Conservation (phyloP, 2,888 invertebrate species). For the Callyntrura sp. region DNA sequence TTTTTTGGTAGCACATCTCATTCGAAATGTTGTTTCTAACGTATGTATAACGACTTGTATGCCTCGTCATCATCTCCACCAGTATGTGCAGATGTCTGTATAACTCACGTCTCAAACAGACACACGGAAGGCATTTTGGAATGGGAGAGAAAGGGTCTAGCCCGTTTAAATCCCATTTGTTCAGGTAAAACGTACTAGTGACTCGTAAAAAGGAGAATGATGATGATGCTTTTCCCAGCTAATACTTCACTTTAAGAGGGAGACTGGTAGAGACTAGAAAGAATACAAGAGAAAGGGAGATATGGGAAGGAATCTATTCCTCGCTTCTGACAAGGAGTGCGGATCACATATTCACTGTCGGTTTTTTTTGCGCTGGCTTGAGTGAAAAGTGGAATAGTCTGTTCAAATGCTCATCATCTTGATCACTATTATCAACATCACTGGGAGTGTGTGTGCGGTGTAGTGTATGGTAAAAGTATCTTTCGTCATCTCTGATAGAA, state of each 20-base stretch:
- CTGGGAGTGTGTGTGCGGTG: no score
- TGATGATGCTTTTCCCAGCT: constrained; percentile 17
- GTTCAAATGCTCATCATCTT: constrained; percentile 12
- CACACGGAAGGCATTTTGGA: not conserved
- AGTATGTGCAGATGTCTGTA: not conserved
- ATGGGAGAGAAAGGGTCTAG: not conserved
- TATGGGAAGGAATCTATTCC: not conserved
- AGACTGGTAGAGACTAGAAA: no score
- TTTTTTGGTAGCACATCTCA: not conserved
- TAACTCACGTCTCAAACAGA: constrained; percentile 17
- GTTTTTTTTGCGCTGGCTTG: no score
- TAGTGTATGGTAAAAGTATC: no score
- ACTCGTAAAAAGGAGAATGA: constrained; percentile 23
- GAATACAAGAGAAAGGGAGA: not conserved
- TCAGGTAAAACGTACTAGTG: constrained; percentile 32
- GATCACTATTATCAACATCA: not conserved
- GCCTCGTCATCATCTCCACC: not conserved
- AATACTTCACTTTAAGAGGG: not conserved
- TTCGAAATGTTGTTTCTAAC: not conserved
- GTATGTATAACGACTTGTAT: not conserved
- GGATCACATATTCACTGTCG: constrained; percentile 4
- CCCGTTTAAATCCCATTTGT: constrained; percentile 43
- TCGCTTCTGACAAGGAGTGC: not conserved
- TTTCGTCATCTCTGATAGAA: no score
- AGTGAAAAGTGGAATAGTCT: constrained; percentile 24